phyloP scores from a whole-genome alignment of 2,797 vertebrate genomes.

The Danio aesculapii region DNA sequence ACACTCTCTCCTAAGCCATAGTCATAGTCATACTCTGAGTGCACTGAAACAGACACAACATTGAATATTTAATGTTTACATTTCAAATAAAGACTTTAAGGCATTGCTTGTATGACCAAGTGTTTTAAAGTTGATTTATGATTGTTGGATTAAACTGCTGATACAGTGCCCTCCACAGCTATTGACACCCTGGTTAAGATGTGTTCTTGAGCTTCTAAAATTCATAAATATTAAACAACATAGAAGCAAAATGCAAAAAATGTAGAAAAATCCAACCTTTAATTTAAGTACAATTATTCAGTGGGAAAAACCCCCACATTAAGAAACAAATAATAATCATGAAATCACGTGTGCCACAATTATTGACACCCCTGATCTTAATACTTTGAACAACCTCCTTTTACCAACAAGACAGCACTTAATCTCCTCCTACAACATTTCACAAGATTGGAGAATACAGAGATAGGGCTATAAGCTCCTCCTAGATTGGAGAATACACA shows the following conservation, averaged over 20 bases:
- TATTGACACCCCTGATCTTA: conserved; percentile 19
- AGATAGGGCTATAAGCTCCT: too few relatives aligned
- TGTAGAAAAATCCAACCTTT: neutral
- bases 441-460: neutral
- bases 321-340: neutral
- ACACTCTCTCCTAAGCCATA: conserved; percentile 23
- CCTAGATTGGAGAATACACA: too few relatives aligned
- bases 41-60: conserved; percentile 37
- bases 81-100: too few relatives aligned
- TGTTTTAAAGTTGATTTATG: too few relatives aligned
- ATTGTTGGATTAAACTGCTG: too few relatives aligned
- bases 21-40: conserved; percentile 26
- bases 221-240: too few relatives aligned
- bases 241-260: neutral
- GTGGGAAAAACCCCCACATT: neutral
- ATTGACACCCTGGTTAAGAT: neutral
- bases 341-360: conserved; percentile 1
- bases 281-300: neutral
- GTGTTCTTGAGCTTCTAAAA: too few relatives aligned
- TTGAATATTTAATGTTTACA: neutral
- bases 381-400: conserved; percentile 4
- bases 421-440: conserved; percentile 21
- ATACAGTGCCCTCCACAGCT: conserved; percentile 2
- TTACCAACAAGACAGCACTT: neutral
- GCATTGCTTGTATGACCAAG: too few relatives aligned